A percentile compares a stretch with the other conserved stretches of the same genome.
These are phyloP conservation scores for Oenanthe oenanthe DNA, from an alignment of 2,113 vertebrate genomes.

Conservation along the genomic window DNA sequence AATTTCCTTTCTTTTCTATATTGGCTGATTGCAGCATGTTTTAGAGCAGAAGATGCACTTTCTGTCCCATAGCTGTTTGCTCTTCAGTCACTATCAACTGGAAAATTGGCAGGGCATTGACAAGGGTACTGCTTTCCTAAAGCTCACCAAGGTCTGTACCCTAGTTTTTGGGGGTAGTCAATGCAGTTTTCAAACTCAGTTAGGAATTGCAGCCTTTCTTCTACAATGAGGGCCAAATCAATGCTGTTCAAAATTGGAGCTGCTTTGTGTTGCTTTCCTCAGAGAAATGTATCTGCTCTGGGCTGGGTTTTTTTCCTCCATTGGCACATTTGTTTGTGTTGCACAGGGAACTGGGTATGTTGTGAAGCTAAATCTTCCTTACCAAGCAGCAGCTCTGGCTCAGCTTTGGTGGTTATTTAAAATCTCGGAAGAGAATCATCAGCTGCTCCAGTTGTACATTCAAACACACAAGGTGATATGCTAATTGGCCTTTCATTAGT, in stretches of 20 bases:
- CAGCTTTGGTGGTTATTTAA: conserved; percentile 32
- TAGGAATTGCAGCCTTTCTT: not conserved
- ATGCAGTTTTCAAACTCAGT: not conserved
- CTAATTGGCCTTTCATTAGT: conserved; percentile 44
- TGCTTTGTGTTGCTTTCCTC: not conserved
- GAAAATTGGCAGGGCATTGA: not conserved
- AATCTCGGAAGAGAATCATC: conserved; percentile 37
- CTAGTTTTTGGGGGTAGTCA: not conserved
- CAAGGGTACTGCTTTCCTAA: not conserved
- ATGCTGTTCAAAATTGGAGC: not conserved
- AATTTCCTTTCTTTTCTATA: not conserved
- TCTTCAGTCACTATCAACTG: not conserved
- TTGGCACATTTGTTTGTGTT: conserved; percentile 22
- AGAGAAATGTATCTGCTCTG: not conserved
- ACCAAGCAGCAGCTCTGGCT: conserved; percentile 4
- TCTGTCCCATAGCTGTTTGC: not conserved
- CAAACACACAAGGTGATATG: conserved; percentile 40
- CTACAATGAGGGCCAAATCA: not conserved
- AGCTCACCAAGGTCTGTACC: not conserved
- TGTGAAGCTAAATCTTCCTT: conserved; percentile 41
- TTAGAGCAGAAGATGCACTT: not conserved
- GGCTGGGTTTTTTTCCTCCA: fast-evolving
- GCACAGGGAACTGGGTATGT: not conserved
- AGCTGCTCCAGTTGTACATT: conserved; percentile 32
- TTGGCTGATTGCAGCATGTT: not conserved